Evolutionary conservation across 2,113 vertebrate species (phyloP), one percentile per base, ranked within the genome.

Genomic region (Cromileptes altivelis): DNA sequence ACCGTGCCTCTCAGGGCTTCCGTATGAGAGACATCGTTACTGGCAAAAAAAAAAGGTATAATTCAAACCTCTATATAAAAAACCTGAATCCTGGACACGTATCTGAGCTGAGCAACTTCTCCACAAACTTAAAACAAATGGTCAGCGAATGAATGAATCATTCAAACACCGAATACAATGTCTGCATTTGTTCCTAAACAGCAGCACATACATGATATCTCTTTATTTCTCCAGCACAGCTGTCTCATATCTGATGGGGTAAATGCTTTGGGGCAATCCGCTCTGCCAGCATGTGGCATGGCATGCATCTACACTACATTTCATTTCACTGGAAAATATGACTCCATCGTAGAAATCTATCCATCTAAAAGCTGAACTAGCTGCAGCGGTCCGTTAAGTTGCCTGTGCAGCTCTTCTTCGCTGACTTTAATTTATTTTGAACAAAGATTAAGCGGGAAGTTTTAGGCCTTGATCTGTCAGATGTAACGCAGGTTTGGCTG

Each of bases 261-360:
- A 19, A 64, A 63, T 63, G 69, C 60, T 78, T 70, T 25, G 27
- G 62, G 65, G 23, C 72, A 49, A 61, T 73, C 74, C 37, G 70
- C 65, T 75, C 68, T 70, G 68, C 68, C 72, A 64, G 7, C 33
- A 15, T 53, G 71, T 62, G 63, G 60, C 56, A 61, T 69, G 70
- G 65, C 55, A 64, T 77, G 64, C 61, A 61, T 53, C 52, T 3
- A 63, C 84, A 62, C 49, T 68, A 64, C 70, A 73, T 87, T 87
- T 84, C 3, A 79, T 88, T 86, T 84, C 68, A 74, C 40, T 90
- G 84, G 85, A 93, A 93, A 93, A 85, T 86, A 72, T 89, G 63
- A 90, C 85, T 81, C 56, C 23, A 47, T 57, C 56, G 78, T 47
- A 50, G 80, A 80, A 84, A 79, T 80, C 50, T 58, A 25, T 61